Base-by-base conservation (phyloP, 2,113 vertebrate genomes). In the Glaucomys volans region DNA sequence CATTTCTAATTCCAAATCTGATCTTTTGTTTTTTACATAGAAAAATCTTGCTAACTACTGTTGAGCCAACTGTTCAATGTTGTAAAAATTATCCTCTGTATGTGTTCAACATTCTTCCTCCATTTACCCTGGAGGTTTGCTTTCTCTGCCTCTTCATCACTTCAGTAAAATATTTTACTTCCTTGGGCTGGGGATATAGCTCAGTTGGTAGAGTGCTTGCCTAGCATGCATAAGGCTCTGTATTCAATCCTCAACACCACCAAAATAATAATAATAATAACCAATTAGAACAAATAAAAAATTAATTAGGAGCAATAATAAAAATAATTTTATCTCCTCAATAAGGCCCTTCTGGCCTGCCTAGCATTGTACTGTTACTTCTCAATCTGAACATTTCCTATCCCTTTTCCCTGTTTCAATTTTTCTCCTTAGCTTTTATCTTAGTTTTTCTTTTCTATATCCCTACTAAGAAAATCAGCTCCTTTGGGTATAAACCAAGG, bases 21-120 rank as follows among this genome's bases (percentile, higher is more conserved):
- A 67, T 79, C 28, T 54, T 86, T 47, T 40, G 22, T 14, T 90
- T 85, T 77, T 47, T 62, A 62, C 59, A 90, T 52, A 83, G 76
- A 40, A 83, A 87, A 90, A 88, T 37, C 57, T 85, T 92, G 37
- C 71, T 86, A 14, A 84, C 83, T 93, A 83, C 62, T 79, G 28
- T 76, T 57, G 35, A 64, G 20, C 13, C 37, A 91, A 42, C 32
- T 47, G 4, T 87, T 82, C 16, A 59, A 32, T 81, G 37, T 77
- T 92, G 22, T 72, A 95, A 95, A 94, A 71, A 26, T 32, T 52
- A 95, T 95, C 94, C 37, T 50, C 57, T 87, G 40, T 12, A 40
- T 44, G 2, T 35, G 44, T 66, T 95, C 30, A 81, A 42, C 16
- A 20, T 95, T 75, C 82, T 80, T 71, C n/a, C n/a, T 28, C 71